phyloP scores from a whole-genome alignment of 2,888 invertebrate species.

The Heliconius erato region DNA sequence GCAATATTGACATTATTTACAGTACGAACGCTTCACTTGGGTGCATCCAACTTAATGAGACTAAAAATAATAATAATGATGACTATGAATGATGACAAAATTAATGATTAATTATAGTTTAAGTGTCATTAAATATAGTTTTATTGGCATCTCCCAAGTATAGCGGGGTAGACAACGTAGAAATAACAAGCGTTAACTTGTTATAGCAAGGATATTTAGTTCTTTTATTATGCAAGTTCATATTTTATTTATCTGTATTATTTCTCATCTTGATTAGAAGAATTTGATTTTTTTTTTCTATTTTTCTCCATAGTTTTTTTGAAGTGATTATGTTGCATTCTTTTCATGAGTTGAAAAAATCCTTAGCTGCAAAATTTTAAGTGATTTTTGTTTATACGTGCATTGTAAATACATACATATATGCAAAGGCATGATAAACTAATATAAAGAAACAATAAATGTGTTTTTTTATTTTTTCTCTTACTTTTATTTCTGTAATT shows the following conservation, averaged over 20 bases:
- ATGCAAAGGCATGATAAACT: no score
- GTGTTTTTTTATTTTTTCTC: background rate
- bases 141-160: background rate
- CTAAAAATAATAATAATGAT: background rate
- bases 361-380: no score
- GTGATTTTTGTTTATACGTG: no score
- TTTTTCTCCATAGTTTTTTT: no score
- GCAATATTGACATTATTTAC: background rate
- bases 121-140: background rate
- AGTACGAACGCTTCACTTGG: constrained; percentile 21
- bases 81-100: background rate
- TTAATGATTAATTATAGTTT: constrained; percentile 3
- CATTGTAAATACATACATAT: no score
- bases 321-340: no score
- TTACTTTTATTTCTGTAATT: background rate
- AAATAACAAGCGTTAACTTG: background rate
- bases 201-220: background rate
- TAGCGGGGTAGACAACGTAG: no score
- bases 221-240: background rate
- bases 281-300: no score
- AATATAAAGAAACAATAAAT: no score
- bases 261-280: no score
- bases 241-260: background rate
- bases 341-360: no score
- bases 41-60: constrained; percentile 10